A percentile compares a stretch with the other conserved stretches of the same genome.
Conservation (phyloP, 1,140 invertebrate genomes). For the Nephila pilipes region DNA sequence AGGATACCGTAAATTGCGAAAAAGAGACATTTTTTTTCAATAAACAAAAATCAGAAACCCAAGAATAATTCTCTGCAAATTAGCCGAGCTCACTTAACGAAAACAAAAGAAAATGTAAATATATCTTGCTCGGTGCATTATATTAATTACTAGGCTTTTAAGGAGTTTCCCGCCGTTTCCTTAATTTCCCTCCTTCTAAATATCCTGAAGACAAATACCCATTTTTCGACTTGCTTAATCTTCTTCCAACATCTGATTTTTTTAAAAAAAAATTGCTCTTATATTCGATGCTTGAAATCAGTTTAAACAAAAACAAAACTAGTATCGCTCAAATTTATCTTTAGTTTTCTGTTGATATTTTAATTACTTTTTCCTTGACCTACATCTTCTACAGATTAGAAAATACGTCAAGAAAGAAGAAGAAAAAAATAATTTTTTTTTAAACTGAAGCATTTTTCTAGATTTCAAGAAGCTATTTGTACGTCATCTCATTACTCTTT, state of each 20-base stretch:
- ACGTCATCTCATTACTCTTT: not conserved
- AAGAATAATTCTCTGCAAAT: conserved; percentile 28
- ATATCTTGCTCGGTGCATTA: conserved; percentile 30
- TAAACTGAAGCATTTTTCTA: not conserved
- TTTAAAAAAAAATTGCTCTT: not conserved
- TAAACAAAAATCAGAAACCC: not conserved
- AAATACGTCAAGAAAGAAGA: not conserved
- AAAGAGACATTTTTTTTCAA: not conserved
- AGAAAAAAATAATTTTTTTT: not conserved
- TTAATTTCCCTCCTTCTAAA: conserved; percentile 6
- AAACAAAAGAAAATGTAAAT: not conserved
- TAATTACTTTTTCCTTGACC: conserved; percentile 29
- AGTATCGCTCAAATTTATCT: conserved; percentile 16
- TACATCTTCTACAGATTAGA: not conserved
- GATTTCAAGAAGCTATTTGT: not conserved
- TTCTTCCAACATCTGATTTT: not conserved
- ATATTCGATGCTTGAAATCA: not conserved
- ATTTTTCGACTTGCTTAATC: conserved; percentile 19
- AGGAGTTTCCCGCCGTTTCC: not conserved
- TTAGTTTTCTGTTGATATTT: not conserved
- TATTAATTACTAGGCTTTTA: conserved; percentile 54
- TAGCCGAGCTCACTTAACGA: not conserved
- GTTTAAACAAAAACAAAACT: not conserved
- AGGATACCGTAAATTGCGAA: not conserved
- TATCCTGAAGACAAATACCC: conserved; percentile 6